Base-by-base conservation (phyloP, 2,797 vertebrate species). In the Amniataba percoides region DNA sequence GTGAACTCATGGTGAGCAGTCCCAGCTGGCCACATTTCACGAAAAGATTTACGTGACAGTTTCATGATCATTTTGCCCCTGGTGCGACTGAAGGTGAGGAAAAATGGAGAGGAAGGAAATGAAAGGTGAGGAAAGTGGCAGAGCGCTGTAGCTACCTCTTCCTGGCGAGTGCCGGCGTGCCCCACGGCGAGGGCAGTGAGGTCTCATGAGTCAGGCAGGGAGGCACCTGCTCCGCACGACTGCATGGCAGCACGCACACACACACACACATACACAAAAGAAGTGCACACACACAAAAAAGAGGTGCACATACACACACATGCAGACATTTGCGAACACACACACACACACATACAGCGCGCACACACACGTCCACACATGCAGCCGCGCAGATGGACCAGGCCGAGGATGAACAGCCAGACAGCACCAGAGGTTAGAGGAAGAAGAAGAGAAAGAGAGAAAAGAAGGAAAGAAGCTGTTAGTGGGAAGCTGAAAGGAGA, bases 141-240 rank as follows among this genome's bases (percentile, higher is more conserved):
- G 80, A 90, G 91, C 80, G 92, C 92, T 90, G 95, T 98, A 97
- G 96, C 97, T 99, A 99, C 98, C 98, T 99, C 98, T 99, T 99
- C 94, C 98, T 97, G 95, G 97, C 92, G 95, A 99, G 96, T 86
- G 97, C 97, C 93, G 98, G 98, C 31, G 98, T 99, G 83, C 98
- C 97, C 98, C 98, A 99, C 42, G 98, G 98, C 91, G 98, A 99
- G 95, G 98, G 98, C 92, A 99, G 97, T 87, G 98, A 98, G 94
- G 97, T 98, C 96, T 99, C 98, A 80, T 97, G 97, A 95, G 97
- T 98, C 96, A 99, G 96, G 95, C 98, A 99, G 94, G 97, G 98
- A 94, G 98, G 98, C 78, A 99, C 95, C 95, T 99, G 98, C 93
- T 99, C 98, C 87, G 98, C 96, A 94, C 96, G 97, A 96, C 98